Evolutionary conservation across 2,888 invertebrate species (phyloP), one percentile per base, ranked within the genome.

Genomic region (Panzeria rudis): DNA sequence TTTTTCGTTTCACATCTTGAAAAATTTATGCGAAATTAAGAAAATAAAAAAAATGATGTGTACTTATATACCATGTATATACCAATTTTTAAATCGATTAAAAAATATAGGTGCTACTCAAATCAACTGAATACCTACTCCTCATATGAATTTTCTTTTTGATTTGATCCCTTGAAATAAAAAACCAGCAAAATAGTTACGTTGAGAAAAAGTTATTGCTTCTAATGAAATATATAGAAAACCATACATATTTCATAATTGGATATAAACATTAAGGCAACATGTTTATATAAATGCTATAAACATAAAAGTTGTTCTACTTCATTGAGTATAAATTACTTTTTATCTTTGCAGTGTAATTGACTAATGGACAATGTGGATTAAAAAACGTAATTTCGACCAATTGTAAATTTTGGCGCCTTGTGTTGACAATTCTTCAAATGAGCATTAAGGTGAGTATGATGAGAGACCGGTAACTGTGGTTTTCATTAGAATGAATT

Each of bases 401-500:
- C 61, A 20, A 52, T 69, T 50, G 20, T n/a, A 3, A 15, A 38
- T 61, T 78, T 71, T 79, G 69, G 69, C 62, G 71, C 71, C 35
- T 8, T 64, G 20, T 38, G 3, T 38, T 52, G 38, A 13, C 62
- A 52, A 7, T 25, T 52, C 32, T 20, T 41, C 0, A 35, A n/a
- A 61, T 41, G 61, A n/a, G 47, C 0, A 35, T 9, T 25, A 35
- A 41, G 59, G 59, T 17, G 32, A 79, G 61, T 71, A 35, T 38
- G 5, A 29, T 29, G 54, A 69, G 61, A 75, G 61, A 71, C 82
- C 76, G 82, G 82, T 62, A 62, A 75, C 17, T 69, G 1, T 15
- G n/a, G 15, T 2, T 17, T 50, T 73, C 80, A 38, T 56, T 73
- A n/a, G 25, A 62, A 44, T 69, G 47, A 20, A 62, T 82, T 72